These are phyloP conservation scores for Platynereis dumerilii DNA, from an alignment of 2,888 invertebrate species.

Conservation along the genomic window DNA sequence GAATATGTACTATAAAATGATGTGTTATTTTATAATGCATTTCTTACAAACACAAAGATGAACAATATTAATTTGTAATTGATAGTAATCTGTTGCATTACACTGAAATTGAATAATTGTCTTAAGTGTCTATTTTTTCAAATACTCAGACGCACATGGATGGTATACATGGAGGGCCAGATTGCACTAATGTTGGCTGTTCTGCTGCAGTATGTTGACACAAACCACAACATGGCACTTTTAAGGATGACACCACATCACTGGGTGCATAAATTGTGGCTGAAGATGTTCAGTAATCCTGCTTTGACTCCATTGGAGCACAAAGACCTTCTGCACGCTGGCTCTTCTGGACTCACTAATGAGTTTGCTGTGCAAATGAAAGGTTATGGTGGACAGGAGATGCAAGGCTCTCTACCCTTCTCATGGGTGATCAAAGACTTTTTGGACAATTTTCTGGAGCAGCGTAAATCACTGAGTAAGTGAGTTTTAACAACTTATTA, in stretches of 20 bases:
- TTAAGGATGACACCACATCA: conserved; percentile 23
- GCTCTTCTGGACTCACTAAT: conserved; percentile 15
- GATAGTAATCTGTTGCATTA: no score
- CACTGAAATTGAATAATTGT: no score
- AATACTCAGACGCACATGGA: conserved; percentile 46
- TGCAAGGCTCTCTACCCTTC: conserved; percentile 12
- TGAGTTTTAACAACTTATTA: no score
- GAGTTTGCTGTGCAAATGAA: conserved; percentile 9
- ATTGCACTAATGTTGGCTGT: conserved; percentile 50
- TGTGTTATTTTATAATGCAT: no score
- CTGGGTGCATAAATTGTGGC: conserved; percentile 49
- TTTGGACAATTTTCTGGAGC: no score
- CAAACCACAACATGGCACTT: conserved; percentile 50
- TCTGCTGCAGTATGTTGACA: conserved; percentile 49
- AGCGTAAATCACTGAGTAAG: no score
- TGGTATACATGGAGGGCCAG: conserved; percentile 47
- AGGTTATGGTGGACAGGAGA: conserved; percentile 7
- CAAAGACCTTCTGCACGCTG: conserved; percentile 38
- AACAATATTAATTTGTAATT: no score
- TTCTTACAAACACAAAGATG: no score
- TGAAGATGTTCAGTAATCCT: conserved; percentile 39
- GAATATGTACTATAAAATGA: no score
- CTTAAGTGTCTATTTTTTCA: no score
- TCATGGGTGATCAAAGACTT: conserved; percentile 20
- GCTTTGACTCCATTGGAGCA: conserved; percentile 39